Percentiles rank a stretch among this genome's conserved stretches.
Evolutionary conservation across 2,888 invertebrate species (phyloP).

Genomic region (Aphidoletes aphidimyza): DNA sequence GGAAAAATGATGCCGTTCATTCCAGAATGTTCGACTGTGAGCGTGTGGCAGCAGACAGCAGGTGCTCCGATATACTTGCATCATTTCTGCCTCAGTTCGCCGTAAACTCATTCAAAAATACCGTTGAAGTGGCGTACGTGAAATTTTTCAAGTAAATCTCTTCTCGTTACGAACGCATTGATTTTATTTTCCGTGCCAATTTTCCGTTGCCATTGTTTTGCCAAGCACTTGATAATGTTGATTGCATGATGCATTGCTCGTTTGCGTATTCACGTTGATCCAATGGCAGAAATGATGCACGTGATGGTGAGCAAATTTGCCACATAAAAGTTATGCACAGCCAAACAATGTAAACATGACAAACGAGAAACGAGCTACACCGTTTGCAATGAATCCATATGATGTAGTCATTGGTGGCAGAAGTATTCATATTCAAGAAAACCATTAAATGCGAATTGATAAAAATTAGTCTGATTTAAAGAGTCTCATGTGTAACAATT

Average conservation of each 20-base stretch:
- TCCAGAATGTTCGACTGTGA: not conserved
- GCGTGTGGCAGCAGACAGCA: not conserved
- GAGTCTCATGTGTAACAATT: not conserved
- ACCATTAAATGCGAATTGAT: not conserved
- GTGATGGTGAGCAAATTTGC: not conserved
- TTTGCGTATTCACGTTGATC: constrained; percentile 9
- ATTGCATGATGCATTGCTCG: constrained; percentile 38
- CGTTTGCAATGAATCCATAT: not conserved
- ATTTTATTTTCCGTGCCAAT: constrained; percentile 36
- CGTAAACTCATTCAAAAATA: too few relatives aligned
- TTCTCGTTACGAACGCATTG: constrained; percentile 18
- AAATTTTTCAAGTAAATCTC: constrained; percentile 22
- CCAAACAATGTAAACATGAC: constrained; percentile 42
- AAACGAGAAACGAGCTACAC: constrained; percentile 12
- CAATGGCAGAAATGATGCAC: not conserved
- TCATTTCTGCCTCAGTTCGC: too few relatives aligned
- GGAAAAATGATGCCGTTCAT: not conserved
- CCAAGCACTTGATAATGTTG: constrained; percentile 24
- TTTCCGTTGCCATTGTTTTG: constrained; percentile 32
- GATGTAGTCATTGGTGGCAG: not conserved
- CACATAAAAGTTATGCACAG: not conserved
- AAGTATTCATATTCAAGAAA: too few relatives aligned
- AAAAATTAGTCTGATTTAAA: not conserved
- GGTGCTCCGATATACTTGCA: not conserved
- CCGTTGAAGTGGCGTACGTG: not conserved